Evolutionary conservation across 2,113 vertebrate genomes (phyloP).

Genomic region (Gila orcuttii): DNA sequence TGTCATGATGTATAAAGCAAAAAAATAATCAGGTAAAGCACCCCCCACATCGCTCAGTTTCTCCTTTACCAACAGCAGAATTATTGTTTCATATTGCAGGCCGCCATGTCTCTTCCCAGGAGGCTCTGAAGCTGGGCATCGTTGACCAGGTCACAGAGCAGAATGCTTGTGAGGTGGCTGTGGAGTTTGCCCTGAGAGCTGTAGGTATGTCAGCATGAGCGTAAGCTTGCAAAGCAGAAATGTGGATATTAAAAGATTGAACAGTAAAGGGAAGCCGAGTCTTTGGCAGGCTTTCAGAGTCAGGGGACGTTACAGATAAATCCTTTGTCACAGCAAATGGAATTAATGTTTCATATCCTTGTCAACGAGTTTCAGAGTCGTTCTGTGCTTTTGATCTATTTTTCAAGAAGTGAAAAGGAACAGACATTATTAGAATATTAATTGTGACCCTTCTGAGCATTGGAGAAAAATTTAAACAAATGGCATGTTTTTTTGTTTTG

Average conservation of each 20-base stretch:
- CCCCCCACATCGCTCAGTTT: background rate
- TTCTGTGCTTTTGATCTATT: conserved; percentile 71
- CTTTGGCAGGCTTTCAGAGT: conserved; percentile 44
- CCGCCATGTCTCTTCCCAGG: conserved; percentile 78
- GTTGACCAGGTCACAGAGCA: conserved; percentile 84
- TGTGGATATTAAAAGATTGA: conserved; percentile 53
- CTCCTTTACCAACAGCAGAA: background rate
- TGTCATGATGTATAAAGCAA: background rate
- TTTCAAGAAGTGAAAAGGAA: conserved; percentile 73
- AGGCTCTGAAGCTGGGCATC: conserved; percentile 87
- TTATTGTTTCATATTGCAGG: conserved; percentile 73
- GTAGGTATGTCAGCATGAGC: conserved; percentile 75
- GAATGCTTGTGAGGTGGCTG: conserved; percentile 77
- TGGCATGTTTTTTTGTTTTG: background rate
- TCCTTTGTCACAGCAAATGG: conserved; percentile 29
- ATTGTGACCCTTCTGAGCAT: conserved; percentile 46
- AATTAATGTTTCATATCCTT: conserved; percentile 75
- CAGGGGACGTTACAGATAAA: conserved; percentile 39
- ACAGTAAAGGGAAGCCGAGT: conserved; percentile 49
- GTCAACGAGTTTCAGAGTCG: conserved; percentile 72
- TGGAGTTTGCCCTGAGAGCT: conserved; percentile 80
- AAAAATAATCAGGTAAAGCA: background rate
- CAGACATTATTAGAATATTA: conserved; percentile 72
- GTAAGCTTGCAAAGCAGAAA: background rate
- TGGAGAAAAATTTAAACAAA: background rate